Evolutionary conservation across 2,113 vertebrate species (phyloP), one percentile per base, ranked within the genome.

Genomic region (Indri indri): DNA sequence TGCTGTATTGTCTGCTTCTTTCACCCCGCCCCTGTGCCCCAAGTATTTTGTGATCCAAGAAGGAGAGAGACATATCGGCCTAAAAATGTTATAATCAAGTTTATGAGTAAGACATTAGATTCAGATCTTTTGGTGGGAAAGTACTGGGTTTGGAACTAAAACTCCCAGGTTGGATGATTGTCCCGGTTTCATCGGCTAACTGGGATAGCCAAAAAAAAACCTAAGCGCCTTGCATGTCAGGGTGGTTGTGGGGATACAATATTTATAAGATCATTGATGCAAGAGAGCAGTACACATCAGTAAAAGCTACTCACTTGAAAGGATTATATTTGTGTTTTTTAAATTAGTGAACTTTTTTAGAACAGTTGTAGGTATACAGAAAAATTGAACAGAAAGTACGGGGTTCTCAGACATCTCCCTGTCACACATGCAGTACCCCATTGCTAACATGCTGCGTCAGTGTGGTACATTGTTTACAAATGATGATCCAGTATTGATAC

Each of bases 11-110:
- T 23, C 40, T 14, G 27, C 4, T 11, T 34, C n/a, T 81, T 17
- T 3, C 17, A 1, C 32, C 34, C 0, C 0, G 5, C 9, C 42
- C 27, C 54, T 1, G 2, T 1, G 5, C 11, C 45, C 11, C 23
- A 3, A 8, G 57, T 17, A 10, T 16, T 20, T 32, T 37, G 63
- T 76, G 59, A 34, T 27, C 79, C 14, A 45, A n/a, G 54, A 16
- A 4, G 7, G 20, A 13, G 45, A 23, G 59, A 30, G 0, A 4
- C 0, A 1, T 12, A 1, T 11, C 3, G 14, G 42, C 66, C 84
- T 47, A 2, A 54, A 81, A 13, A 12, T 5, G 0, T 2, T 20
- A 16, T 1, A 3, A 6, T 66, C n/a, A 61, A 22, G 74, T 27
- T 10, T 9, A 23, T 5, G 17, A 37, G 11, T 4, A 1, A 42